phyloP scores from a whole-genome alignment of 1,140 invertebrate species.

The Bradysia coprophila region DNA sequence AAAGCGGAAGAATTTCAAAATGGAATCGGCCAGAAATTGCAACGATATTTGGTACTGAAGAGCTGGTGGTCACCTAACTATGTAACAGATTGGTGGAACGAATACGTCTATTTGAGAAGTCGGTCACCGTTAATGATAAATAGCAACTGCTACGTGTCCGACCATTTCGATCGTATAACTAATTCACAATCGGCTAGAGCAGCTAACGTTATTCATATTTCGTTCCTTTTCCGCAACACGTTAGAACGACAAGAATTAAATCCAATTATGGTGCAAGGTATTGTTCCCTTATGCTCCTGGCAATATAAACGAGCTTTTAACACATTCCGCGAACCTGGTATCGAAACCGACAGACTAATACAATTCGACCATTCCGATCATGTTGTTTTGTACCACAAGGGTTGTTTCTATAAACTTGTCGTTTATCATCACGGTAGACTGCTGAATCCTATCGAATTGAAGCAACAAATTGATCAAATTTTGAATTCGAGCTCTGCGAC shows the following conservation, averaged over 20 bases:
- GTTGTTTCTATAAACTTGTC: constrained; percentile 87
- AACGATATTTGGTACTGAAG: constrained; percentile 86
- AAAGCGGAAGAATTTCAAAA: constrained; percentile 79
- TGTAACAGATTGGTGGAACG: constrained; percentile 99
- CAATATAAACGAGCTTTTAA: constrained; percentile 97
- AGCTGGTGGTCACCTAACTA: constrained; percentile 89
- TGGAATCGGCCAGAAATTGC: constrained; percentile 80
- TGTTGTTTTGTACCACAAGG: constrained; percentile 82
- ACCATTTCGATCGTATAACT: constrained; percentile 70
- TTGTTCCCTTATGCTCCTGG: constrained; percentile 92
- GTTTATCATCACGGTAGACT: constrained; percentile 74
- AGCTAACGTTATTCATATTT: constrained; percentile 66
- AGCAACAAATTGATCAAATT: constrained; percentile 71
- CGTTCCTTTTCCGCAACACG: constrained; percentile 68
- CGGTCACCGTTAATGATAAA: constrained; percentile 92
- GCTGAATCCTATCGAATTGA: constrained; percentile 71
- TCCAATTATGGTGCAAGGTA: constrained; percentile 81
- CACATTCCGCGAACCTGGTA: constrained; percentile 82
- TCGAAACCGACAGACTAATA: constrained; percentile 75
- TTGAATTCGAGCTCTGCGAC: constrained; percentile 55
- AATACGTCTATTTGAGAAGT: constrained; percentile 92
- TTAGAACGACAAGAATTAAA: constrained; percentile 88
- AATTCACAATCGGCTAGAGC: constrained; percentile 75
- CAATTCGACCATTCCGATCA: constrained; percentile 85
- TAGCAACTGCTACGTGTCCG: constrained; percentile 96